phyloP scores from a whole-genome alignment of 35 echinoderm and acorn worm species.

The Strongylocentrotus purpuratus region DNA sequence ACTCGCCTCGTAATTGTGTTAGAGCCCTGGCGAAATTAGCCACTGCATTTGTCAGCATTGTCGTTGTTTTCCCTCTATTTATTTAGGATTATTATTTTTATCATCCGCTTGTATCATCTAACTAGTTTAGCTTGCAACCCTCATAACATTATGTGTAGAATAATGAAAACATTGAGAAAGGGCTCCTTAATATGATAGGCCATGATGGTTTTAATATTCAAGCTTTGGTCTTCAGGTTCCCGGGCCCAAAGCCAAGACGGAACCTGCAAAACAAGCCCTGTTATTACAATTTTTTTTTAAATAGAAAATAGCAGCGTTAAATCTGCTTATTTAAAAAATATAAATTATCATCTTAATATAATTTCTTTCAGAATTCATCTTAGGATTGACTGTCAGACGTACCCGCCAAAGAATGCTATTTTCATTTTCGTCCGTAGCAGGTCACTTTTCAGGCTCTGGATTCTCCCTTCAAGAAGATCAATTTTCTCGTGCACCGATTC shows the following conservation, averaged over 20 bases:
- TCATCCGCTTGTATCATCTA: neutral
- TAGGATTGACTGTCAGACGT: neutral
- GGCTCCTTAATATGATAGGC: neutral
- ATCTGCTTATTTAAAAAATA: too few species aligned
- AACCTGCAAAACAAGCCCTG: too few species aligned
- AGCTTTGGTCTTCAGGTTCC: too few species aligned
- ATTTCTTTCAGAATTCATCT: too few species aligned
- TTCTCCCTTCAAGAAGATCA: neutral
- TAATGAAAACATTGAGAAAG: neutral
- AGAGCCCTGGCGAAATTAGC: neutral
- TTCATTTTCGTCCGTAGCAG: slow-evolving; percentile 8
- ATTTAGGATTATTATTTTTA: neutral
- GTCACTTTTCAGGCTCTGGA: neutral
- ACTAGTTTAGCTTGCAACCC: neutral
- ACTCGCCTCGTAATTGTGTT: neutral
- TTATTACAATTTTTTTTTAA: too few species aligned
- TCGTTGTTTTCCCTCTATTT: neutral
- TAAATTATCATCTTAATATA: too few species aligned
- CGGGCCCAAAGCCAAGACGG: too few species aligned
- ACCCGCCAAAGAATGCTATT: slow-evolving; percentile 18
- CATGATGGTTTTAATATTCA: neutral
- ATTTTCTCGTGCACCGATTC: neutral
- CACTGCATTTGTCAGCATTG: neutral
- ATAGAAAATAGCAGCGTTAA: too few species aligned
- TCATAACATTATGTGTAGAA: neutral